phyloP scores from a whole-genome alignment of 2,797 vertebrate genomes.

The Alfaro cultratus region DNA sequence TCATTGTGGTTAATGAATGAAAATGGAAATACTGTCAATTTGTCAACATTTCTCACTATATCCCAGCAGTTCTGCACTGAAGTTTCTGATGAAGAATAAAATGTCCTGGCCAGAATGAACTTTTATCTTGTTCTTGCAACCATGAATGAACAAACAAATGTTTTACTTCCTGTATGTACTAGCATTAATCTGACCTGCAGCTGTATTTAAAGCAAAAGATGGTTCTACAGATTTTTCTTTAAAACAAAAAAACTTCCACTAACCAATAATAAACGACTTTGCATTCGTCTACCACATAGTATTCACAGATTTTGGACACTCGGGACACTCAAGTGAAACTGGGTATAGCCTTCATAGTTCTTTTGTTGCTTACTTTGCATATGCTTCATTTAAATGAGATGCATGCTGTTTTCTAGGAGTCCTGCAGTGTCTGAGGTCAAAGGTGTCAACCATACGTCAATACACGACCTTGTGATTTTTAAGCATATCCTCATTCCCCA shows the following conservation, averaged over 20 bases:
- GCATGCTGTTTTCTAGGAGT: constrained; percentile 28
- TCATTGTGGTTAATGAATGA: neutral
- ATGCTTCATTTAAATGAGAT: constrained; percentile 45
- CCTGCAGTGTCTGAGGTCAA: constrained; percentile 12
- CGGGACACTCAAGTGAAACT: constrained; percentile 27
- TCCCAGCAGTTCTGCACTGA: neutral
- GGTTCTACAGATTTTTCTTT: neutral
- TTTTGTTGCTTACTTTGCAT: constrained; percentile 33
- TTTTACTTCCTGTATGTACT: neutral
- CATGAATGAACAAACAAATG: neutral
- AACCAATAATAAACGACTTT: neutral
- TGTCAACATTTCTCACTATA: neutral
- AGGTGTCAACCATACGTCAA: constrained; percentile 49
- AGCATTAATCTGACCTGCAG: neutral
- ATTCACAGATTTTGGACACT: neutral
- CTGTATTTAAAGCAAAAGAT: neutral
- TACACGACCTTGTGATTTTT: constrained; percentile 42
- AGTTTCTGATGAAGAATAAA: neutral
- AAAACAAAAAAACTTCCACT: neutral
- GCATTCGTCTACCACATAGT: neutral
- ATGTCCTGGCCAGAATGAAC: neutral
- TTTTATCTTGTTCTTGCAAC: neutral
- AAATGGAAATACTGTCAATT: neutral
- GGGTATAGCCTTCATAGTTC: constrained; percentile 14
- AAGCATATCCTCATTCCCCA: constrained; percentile 46